Evolutionary conservation across 2,113 vertebrate genomes (phyloP), one percentile per base, ranked within the genome.

Genomic region (Chaetodon trifascialis): DNA sequence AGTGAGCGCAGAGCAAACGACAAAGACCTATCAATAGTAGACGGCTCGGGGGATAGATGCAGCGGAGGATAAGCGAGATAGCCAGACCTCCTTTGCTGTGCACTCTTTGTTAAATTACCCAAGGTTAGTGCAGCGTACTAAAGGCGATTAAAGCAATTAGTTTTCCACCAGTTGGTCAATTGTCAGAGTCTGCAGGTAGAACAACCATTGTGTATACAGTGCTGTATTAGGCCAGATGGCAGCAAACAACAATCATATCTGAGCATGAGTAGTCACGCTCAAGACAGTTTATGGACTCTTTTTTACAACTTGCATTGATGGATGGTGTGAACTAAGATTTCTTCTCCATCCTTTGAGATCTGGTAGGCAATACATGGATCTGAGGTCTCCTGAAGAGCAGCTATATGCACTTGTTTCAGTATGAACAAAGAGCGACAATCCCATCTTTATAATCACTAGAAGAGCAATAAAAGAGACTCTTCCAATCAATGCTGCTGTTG

Each of bases 151-250:
- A 83, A 73, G 92, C 88, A 89, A 94, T 94, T 94, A 85, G 80
- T 93, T 92, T 88, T 88, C 77, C 85, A 86, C 83, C 84, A 90
- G 91, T 90, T 92, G 83, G 88, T 85, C 89, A 87, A 88, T 88
- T 86, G 87, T 88, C 84, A 85, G 90, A 89, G 80, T 82, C 84
- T 79, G 81, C 76, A 84, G 82, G 81, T 68, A 3, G 52, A 85
- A 69, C 82, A 82, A 71, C 69, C 59, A 44, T 52, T 86, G 79
- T 81, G 74, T 84, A 82, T 73, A 86, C 76, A 62, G 62, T 69
- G 19, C 66, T 76, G 60, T 79, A 81, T 89, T 67, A 59, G 67
- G 73, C 77, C 73, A 86, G 82, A 85, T 69, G 83, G 78, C 72
- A 84, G 77, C 73, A 89, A 89, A 80, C 73, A 86, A 79, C 73